These are phyloP conservation scores for Limnephilus lunatus DNA, from an alignment of 2,888 invertebrate species.

Conservation along the genomic window DNA sequence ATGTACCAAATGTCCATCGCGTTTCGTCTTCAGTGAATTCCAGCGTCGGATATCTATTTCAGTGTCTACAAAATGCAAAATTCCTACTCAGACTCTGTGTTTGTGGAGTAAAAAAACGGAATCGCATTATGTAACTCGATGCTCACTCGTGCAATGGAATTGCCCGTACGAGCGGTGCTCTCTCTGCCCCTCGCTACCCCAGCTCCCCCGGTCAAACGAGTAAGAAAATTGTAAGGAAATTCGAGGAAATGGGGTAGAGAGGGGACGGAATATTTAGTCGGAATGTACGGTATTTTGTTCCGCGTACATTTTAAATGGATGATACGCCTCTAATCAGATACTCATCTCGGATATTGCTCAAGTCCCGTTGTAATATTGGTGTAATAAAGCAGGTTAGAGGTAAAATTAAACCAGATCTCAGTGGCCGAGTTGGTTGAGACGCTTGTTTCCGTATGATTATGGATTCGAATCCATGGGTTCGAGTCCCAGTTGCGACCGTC, in stretches of 20 bases:
- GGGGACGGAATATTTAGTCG: background rate
- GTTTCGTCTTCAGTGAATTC: background rate
- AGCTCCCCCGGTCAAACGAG: background rate
- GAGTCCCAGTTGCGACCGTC: too few relatives aligned
- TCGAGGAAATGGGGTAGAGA: background rate
- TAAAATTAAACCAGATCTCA: background rate
- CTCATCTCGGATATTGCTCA: background rate
- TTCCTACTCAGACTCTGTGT: conserved; percentile 14
- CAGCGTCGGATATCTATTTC: conserved; percentile 6
- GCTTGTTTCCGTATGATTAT: too few relatives aligned
- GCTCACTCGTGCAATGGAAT: conserved; percentile 58
- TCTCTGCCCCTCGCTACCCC: conserved; percentile 11
- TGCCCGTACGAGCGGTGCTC: conserved; percentile 60
- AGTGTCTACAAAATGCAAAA: conserved; percentile 9
- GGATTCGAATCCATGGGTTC: too few relatives aligned
- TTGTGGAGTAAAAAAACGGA: conserved; percentile 14
- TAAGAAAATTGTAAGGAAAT: conserved; percentile 22
- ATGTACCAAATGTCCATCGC: background rate
- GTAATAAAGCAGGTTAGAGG: background rate
- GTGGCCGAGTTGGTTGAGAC: too few relatives aligned
- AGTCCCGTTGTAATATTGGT: background rate
- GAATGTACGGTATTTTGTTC: background rate
- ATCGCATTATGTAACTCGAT: conserved; percentile 44
- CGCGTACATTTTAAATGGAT: background rate
- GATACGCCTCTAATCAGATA: background rate